Percentiles rank a stretch among this genome's conserved stretches.
These are phyloP conservation scores for Oreochromis grahami DNA, from an alignment of 2,797 vertebrate genomes.

Conservation along the genomic window DNA sequence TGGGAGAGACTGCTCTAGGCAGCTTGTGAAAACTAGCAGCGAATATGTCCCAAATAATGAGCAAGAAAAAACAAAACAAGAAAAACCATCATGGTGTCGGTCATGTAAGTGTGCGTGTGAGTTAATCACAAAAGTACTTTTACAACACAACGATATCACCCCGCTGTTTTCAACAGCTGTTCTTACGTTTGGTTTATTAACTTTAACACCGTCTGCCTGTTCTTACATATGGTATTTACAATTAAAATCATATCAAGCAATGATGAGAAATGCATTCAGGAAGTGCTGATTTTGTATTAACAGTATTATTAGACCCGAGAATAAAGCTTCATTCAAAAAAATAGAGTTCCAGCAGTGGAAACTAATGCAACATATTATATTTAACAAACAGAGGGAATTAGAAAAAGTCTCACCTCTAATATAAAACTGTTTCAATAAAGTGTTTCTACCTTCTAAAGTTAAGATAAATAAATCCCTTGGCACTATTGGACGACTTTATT, in stretches of 20 bases:
- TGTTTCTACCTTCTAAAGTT: not conserved
- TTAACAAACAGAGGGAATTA: not conserved
- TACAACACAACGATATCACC: not conserved
- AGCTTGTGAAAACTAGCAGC: not conserved
- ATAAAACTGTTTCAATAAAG: not conserved
- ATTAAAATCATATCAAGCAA: not conserved
- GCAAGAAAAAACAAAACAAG: accelerated
- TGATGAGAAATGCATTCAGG: not conserved
- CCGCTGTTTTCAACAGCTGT: not conserved
- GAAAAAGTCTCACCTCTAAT: not conserved
- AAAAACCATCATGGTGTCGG: accelerated
- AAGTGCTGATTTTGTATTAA: not conserved
- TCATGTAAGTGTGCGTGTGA: not conserved
- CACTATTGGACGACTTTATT: accelerated
- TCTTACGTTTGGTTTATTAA: not conserved
- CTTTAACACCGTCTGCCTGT: not conserved
- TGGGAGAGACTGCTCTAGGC: not conserved
- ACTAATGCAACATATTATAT: accelerated
- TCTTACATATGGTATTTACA: not conserved
- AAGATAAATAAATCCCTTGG: not conserved
- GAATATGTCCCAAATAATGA: not conserved
- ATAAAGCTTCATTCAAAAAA: not conserved
- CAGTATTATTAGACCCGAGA: not conserved
- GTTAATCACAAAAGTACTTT: not conserved
- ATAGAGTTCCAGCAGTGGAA: not conserved